phyloP scores from a whole-genome alignment of 1,140 invertebrate species.

The Drosophila simulans region DNA sequence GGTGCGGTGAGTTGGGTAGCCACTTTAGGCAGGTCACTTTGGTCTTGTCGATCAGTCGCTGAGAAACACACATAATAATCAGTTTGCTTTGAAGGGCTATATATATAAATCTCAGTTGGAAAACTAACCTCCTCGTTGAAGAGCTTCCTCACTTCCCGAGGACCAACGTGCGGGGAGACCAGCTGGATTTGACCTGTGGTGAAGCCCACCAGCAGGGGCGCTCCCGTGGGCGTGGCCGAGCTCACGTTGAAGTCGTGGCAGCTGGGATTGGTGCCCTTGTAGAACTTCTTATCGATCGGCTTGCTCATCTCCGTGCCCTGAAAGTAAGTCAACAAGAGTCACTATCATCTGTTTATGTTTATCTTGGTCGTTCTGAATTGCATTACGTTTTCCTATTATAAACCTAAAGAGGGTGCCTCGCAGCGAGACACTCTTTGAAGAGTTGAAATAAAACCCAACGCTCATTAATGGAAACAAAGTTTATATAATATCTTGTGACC shows the following conservation, averaged over 20 bases:
- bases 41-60: constrained; percentile 98
- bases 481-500: background rate
- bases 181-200: constrained; percentile 98
- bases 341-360: constrained; percentile 23
- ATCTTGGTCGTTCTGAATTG: constrained; percentile 8
- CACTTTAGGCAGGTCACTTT: constrained; percentile 99
- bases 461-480: too few relatives aligned
- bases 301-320: constrained; percentile 97
- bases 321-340: constrained; percentile 10
- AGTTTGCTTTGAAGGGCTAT: background rate
- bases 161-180: constrained; percentile 98
- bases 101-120: background rate
- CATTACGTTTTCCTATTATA: constrained; percentile 12
- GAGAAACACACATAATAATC: background rate
- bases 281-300: constrained; percentile 98
- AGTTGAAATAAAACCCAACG: background rate
- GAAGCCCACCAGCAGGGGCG: constrained; percentile 97
- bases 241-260: constrained; percentile 99
- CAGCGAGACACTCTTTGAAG: background rate
- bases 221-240: constrained; percentile 92
- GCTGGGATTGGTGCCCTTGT: constrained; percentile 99
- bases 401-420: background rate
- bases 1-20: constrained; percentile 96
- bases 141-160: constrained; percentile 97
- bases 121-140: constrained; percentile 98